These are phyloP conservation scores for Limonius californicus DNA, from an alignment of 1,140 invertebrate species.

Conservation along the genomic window DNA sequence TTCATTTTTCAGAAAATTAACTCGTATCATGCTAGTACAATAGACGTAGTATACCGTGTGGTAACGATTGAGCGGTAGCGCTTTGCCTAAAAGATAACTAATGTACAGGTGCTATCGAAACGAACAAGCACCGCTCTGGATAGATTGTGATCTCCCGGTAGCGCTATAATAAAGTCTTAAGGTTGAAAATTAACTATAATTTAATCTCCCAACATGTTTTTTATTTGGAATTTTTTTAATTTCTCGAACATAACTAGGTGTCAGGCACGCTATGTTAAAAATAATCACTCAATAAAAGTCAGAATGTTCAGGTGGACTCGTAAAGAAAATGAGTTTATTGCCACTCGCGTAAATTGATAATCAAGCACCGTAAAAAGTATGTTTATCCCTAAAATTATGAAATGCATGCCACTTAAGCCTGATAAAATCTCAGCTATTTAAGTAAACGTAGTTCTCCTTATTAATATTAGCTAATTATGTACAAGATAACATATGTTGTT, in stretches of 20 bases:
- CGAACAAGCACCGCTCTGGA: neutral
- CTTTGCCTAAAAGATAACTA: too few relatives aligned
- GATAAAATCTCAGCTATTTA: neutral
- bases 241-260: conserved; percentile 27
- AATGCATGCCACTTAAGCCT: neutral
- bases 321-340: conserved; percentile 19
- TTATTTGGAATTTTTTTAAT: conserved; percentile 22
- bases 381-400: conserved; percentile 1
- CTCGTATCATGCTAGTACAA: conserved; percentile 25
- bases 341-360: conserved; percentile 26
- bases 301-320: conserved; percentile 20
- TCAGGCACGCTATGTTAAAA: conserved; percentile 30
- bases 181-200: conserved; percentile 18
- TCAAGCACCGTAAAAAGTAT: conserved; percentile 15
- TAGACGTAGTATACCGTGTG: neutral
- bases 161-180: conserved; percentile 25
- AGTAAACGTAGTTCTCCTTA: too few relatives aligned
- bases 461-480: too few relatives aligned
- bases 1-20: conserved; percentile 27
- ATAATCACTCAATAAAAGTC: conserved; percentile 36
- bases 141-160: neutral
- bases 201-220: conserved; percentile 16
- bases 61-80: too few relatives aligned
- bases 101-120: too few relatives aligned
- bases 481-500: too few relatives aligned